phyloP scores from a whole-genome alignment of 2,797 vertebrate genomes.

The Melanitta fusca region DNA sequence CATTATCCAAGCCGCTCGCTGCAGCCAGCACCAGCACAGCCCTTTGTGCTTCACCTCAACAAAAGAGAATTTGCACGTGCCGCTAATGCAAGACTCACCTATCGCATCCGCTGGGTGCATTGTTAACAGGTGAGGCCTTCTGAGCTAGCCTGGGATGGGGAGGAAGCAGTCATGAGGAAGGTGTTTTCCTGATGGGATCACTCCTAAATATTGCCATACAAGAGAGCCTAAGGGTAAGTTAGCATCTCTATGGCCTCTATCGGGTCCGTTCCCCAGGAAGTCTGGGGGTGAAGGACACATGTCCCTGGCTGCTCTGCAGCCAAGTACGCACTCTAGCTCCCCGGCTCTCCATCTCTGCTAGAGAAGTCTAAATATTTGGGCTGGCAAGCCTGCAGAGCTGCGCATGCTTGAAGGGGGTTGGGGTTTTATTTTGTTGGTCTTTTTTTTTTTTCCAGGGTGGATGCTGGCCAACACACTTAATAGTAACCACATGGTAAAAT shows the following conservation, averaged over 20 bases:
- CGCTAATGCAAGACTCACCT: neutral
- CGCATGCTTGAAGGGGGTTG: slow-evolving; percentile 12
- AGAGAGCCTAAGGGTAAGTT: neutral
- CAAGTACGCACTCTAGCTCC: neutral
- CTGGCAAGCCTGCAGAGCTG: slow-evolving; percentile 61
- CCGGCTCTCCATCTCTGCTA: neutral
- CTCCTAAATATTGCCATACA: neutral
- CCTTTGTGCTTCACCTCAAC: neutral
- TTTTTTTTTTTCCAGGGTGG: slow-evolving; percentile 21
- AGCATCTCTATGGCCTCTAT: fast-evolving
- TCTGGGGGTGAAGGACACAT: neutral
- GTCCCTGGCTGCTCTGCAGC: neutral
- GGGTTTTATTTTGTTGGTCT: neutral
- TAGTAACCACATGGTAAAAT: slow-evolving; percentile 72
- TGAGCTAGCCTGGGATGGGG: fast-evolving
- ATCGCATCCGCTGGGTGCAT: fast-evolving
- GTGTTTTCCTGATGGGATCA: neutral
- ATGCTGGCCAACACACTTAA: slow-evolving; percentile 63
- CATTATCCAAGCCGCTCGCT: neutral
- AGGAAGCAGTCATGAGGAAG: neutral
- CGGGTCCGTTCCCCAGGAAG: fast-evolving
- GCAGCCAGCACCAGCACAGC: neutral
- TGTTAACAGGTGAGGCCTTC: neutral
- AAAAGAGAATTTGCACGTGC: neutral
- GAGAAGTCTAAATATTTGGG: slow-evolving; percentile 65